A percentile compares a stretch with the other conserved stretches of the same genome.
phyloP scores from a whole-genome alignment of 92 coral and sea anemone species.

The Epizoanthus ramosus region DNA sequence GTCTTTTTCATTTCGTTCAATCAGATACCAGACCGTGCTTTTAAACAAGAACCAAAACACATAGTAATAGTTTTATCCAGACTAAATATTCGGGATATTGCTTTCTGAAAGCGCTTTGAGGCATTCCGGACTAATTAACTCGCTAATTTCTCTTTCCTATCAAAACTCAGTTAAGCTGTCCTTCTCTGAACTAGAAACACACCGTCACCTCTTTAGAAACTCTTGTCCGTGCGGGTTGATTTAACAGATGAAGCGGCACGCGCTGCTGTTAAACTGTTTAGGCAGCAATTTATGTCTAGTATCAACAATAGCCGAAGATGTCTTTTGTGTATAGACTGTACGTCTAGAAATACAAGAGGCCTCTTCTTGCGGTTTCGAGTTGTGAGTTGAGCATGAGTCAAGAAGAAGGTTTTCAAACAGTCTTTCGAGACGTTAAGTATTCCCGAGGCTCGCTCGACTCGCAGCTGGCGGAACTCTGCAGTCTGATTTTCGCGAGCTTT shows the following conservation, averaged over 20 bases:
- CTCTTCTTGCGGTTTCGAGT: slow-evolving; percentile 30
- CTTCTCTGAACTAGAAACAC: background rate
- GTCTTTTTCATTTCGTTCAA: slow-evolving; percentile 6
- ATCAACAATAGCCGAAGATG: slow-evolving; percentile 33
- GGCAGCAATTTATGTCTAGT: slow-evolving; percentile 34
- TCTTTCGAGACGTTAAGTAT: slow-evolving; percentile 4
- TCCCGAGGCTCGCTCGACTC: slow-evolving; percentile 1
- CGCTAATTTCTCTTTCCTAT: slow-evolving; percentile 24
- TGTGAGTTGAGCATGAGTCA: slow-evolving; percentile 2
- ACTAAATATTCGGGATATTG: slow-evolving; percentile 23
- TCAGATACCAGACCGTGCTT: slow-evolving; percentile 11
- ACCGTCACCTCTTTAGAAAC: background rate
- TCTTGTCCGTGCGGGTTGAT: background rate
- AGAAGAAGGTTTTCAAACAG: background rate
- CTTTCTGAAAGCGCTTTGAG: slow-evolving; percentile 28
- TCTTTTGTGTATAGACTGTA: slow-evolving; percentile 12
- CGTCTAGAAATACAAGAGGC: background rate
- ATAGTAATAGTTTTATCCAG: slow-evolving; percentile 8
- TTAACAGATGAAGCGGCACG: slow-evolving; percentile 11
- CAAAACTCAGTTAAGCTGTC: slow-evolving; percentile 7
- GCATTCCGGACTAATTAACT: slow-evolving; percentile 32
- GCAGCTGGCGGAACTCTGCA: background rate
- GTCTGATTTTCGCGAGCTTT: no score
- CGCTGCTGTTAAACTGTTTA: slow-evolving; percentile 29
- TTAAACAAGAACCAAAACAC: background rate